Conservation (phyloP, 2,113 vertebrate genomes). For the Thryonomys swinderianus region DNA sequence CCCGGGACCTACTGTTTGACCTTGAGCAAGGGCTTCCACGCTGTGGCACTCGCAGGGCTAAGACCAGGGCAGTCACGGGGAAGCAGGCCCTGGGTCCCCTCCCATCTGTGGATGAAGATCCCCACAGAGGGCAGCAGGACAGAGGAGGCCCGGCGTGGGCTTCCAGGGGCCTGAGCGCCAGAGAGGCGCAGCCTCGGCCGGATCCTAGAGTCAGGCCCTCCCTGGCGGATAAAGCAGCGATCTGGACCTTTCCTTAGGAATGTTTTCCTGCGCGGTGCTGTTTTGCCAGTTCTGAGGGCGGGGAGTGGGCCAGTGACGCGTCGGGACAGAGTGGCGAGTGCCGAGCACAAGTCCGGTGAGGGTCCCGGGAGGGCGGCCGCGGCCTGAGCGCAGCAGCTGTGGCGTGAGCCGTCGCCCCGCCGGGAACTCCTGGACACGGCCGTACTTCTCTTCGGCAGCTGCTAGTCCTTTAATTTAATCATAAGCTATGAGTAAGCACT, state of each 20-base stretch:
- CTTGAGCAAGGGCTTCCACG: neutral
- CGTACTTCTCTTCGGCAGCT: conserved; percentile 34
- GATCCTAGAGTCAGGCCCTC: neutral
- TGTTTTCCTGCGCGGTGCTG: conserved; percentile 34
- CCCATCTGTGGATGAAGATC: neutral
- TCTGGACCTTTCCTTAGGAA: conserved; percentile 4
- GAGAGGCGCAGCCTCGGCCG: neutral
- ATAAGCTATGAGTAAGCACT: conserved; percentile 59
- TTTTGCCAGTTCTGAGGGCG: conserved; percentile 68
- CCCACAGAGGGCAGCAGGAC: neutral
- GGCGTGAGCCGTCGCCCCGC: conserved; percentile 15
- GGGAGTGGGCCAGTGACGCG: conserved; percentile 34
- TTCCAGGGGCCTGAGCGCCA: neutral
- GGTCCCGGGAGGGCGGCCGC: conserved; percentile 55
- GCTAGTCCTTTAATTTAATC: conserved; percentile 67
- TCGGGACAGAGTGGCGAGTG: conserved; percentile 31
- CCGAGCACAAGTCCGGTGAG: neutral
- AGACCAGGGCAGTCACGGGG: neutral
- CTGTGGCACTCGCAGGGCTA: neutral
- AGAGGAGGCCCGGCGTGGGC: neutral
- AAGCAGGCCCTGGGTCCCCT: neutral
- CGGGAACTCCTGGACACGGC: conserved; percentile 50
- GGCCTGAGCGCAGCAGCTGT: neutral
- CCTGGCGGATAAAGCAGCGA: neutral
- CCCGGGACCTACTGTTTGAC: neutral